phyloP scores from a whole-genome alignment of 2,888 invertebrate genomes.

The Platypus cylindrus region DNA sequence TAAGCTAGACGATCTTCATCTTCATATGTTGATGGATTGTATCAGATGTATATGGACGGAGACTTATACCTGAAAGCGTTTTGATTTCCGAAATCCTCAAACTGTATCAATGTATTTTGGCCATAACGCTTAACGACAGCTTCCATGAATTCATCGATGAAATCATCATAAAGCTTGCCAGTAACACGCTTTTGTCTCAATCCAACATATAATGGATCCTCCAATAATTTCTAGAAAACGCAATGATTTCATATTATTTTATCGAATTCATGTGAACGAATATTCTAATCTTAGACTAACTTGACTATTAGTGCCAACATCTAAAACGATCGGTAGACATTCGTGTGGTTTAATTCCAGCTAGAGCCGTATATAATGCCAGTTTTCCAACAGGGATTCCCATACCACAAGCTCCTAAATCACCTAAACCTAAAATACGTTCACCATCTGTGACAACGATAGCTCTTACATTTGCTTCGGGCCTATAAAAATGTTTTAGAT shows the following conservation, averaged over 20 bases:
- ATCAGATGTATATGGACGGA: too few relatives aligned
- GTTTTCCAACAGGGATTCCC: constrained; percentile 98
- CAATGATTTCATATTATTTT: too few relatives aligned
- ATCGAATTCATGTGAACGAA: too few relatives aligned
- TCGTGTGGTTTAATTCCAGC: constrained; percentile 94
- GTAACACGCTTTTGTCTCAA: constrained; percentile 71
- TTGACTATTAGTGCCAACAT: constrained; percentile 81
- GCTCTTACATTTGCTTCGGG: constrained; percentile 77
- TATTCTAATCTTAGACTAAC: too few relatives aligned
- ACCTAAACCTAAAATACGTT: constrained; percentile 92
- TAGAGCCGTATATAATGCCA: constrained; percentile 91
- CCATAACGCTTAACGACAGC: constrained; percentile 77
- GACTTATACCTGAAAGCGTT: constrained; percentile 77
- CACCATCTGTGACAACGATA: constrained; percentile 95
- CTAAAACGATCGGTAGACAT: constrained; percentile 86
- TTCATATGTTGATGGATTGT: too few relatives aligned
- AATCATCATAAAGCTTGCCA: constrained; percentile 79
- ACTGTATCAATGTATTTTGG: constrained; percentile 77
- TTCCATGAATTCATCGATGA: constrained; percentile 95
- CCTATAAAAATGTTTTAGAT: constrained; percentile 37
- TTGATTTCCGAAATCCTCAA: constrained; percentile 96
- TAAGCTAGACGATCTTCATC: too few relatives aligned
- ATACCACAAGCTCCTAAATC: constrained; percentile 96
- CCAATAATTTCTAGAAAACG: constrained; percentile 35
- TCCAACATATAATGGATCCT: constrained; percentile 94